Base-by-base conservation (phyloP, 2,113 vertebrate species). In the Maccullochella peelii region DNA sequence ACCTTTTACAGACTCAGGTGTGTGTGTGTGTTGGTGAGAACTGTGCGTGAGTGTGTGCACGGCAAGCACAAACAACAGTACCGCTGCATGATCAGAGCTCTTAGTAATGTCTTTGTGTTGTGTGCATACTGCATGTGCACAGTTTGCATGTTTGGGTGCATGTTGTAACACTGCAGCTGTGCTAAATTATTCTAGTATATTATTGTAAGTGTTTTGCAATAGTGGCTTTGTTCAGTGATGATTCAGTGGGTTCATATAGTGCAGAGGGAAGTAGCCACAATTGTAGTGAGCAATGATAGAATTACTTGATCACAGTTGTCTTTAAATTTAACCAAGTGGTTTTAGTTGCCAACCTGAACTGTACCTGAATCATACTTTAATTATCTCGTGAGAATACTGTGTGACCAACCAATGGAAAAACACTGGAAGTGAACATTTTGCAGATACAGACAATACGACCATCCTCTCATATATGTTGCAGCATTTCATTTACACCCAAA, bases 1-100 rank as follows among this genome's bases (percentile, higher is more conserved):
- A 74, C 70, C 63, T 86, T 78, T 77, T 66, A 80, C 74, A 72
- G 58, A 81, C 42, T 47, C 62, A 79, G 59, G 80, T 79, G 63
- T 80, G 82, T 61, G 30, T 47, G 52, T 61, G 66, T 42, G 77
- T 85, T 3, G 7, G 25, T 63, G 18, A 9, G 16, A 42, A 7
- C 6, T 30, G 59, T 75, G 67, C 65, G 73, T 50, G 66, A 47
- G 79, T 30, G 57, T 73, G 70, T 62, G 65, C 16, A 0, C 42
- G 30, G 18, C 52, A n/a, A 55, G 69, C 42, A 68, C 40, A 78
- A 76, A 33, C 33, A 33, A 52, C 54, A 72, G 63, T 55, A 80
- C 68, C 42, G 25, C 78, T 11, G 44, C 9, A 62, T n/a, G 69
- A 85, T 65, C 61, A 40, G 21, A 74, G 50, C 59, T 52, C 49